Evolutionary conservation across 2,113 vertebrate species (phyloP).

Genomic region (Thunnus maccoyii): DNA sequence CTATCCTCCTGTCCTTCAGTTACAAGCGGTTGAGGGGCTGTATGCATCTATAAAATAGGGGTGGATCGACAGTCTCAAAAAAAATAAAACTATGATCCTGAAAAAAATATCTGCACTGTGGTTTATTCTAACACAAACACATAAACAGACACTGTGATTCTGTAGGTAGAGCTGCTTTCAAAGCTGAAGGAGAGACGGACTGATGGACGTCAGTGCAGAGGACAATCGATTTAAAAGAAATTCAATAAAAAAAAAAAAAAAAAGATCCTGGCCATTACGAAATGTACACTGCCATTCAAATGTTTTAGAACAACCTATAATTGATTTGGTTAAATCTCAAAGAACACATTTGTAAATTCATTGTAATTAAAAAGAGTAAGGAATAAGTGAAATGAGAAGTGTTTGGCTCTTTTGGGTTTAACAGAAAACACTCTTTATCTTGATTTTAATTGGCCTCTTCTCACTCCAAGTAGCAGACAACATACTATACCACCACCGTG

Average conservation of each 20-base stretch:
- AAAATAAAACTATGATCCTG: constrained; percentile 29
- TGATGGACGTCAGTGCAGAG: constrained; percentile 62
- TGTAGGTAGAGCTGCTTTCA: constrained; percentile 37
- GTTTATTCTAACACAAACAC: constrained; percentile 13
- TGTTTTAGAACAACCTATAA: neutral
- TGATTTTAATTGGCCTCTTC: neutral
- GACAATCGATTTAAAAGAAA: constrained; percentile 64
- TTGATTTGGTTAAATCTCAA: neutral
- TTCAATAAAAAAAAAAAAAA: constrained; percentile 17
- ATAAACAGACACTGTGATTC: constrained; percentile 11
- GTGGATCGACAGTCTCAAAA: constrained; percentile 27
- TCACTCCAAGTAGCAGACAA: constrained; percentile 4
- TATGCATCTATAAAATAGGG: constrained; percentile 6
- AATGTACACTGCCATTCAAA: constrained; percentile 40
- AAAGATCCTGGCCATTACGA: constrained; percentile 23
- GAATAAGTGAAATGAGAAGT: constrained; percentile 1
- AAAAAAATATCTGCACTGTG: constrained; percentile 32
- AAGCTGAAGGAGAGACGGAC: constrained; percentile 22
- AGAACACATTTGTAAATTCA: neutral
- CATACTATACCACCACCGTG: neutral
- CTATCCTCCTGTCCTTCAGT: constrained; percentile 3
- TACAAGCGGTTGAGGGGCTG: constrained; percentile 29
- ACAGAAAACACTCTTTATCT: constrained; percentile 5
- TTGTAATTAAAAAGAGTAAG: neutral
- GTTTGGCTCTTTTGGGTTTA: neutral